phyloP scores from a whole-genome alignment of 1,140 invertebrate species.

The Pseudomyrmex concolor region DNA sequence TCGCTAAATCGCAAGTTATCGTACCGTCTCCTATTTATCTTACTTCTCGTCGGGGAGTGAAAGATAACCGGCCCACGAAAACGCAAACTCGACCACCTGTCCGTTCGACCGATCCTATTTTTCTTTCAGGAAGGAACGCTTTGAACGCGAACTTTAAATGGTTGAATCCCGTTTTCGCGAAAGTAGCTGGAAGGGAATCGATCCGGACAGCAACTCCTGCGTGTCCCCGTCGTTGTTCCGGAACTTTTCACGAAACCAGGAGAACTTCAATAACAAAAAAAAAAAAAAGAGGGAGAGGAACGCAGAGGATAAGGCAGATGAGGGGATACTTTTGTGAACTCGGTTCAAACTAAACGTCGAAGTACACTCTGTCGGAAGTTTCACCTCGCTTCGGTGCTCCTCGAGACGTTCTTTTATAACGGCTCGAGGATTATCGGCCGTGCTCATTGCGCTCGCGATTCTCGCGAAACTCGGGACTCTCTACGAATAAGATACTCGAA shows the following conservation, averaged over 20 bases:
- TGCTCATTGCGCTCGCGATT: background rate
- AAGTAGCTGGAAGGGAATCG: conserved; percentile 28
- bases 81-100: conserved; percentile 42
- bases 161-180: conserved; percentile 36
- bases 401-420: conserved; percentile 25
- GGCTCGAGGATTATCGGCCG: conserved; percentile 19
- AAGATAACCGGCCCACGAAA: conserved; percentile 33
- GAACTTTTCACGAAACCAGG: conserved; percentile 43
- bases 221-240: conserved; percentile 22
- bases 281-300: background rate
- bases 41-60: background rate
- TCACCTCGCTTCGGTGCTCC: conserved; percentile 28
- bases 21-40: conserved; percentile 48
- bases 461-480: background rate
- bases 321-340: conserved; percentile 55
- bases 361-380: conserved; percentile 52
- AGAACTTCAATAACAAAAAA: conserved; percentile 27
- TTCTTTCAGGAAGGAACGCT: conserved; percentile 25
- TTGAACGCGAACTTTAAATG: conserved; percentile 44
- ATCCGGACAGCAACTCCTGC: conserved; percentile 30
- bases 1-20: conserved; percentile 40
- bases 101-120: conserved; percentile 50
- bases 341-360: conserved; percentile 46
- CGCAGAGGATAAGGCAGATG: conserved; percentile 15
- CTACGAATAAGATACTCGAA: background rate